Evolutionary conservation across 2,113 vertebrate genomes (phyloP), one percentile per base, ranked within the genome.

Genomic region (Zootoca vivipara): DNA sequence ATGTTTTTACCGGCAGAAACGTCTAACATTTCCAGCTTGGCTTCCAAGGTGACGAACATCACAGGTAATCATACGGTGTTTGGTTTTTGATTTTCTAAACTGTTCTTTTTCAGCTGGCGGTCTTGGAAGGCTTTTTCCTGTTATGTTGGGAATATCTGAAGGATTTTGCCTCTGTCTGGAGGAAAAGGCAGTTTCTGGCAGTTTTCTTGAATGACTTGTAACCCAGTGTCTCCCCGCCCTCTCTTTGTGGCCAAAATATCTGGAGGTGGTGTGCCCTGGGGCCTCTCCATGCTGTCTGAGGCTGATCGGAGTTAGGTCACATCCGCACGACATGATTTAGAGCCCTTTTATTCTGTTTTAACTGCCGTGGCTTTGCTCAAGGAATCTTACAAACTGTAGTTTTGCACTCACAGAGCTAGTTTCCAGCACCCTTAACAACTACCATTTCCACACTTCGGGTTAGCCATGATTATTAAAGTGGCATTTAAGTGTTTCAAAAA

Each of bases 1-100:
- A 83, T 88, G 22, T 30, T 4, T 33, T 16, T 80, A 2, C 1
- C 10, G 16, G 12, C 52, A 0, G 28, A 89, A 38, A 87, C 40
- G 1, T 10, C 42, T 24, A 9, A 10, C 9, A 5, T 82, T 7
- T 85, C 15, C 0, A 12, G 20, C 22, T 85, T 92, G 78, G 89
- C 90, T 4, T 91, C 91, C 56, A 92, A 85, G 56, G 20, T 88
- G 24, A 70, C 62, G 0, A 90, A 72, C 65, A 90, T 95, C 78
- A 89, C 94, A 78, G 97, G 97, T 98, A 95, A 77, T 0, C 56
- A 3, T 5, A 0, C 4, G 4, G 0, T 74, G 8, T 0, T 0
- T 9, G 78, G 78, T 22, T 20, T 65, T 13, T 38, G 2, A 69
- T 3, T 46, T 42, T 91, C 28, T 35, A 0, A 0, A 52, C 46